Evolutionary conservation across 1,140 invertebrate genomes (phyloP), one percentile per base, ranked within the genome.

Genomic region (Panagrolaimus sp.): DNA sequence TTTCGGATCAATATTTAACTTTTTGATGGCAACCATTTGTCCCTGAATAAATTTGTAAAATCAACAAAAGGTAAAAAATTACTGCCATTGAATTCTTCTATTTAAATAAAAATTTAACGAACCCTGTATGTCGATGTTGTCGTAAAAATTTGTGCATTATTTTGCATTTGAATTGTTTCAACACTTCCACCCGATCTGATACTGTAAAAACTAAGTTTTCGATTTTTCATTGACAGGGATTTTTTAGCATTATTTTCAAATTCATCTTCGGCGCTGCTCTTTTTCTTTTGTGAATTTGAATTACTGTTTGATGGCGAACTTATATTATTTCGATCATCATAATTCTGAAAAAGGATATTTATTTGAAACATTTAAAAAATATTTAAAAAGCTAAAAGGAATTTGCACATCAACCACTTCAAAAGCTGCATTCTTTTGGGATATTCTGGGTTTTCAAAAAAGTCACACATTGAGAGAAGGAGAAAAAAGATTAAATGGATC

Each of bases 41-140:
- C 87, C 87, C 87, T 88, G 77, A 62, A 85, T 38, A 38, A 7
- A n/a, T n/a, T n/a, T 38, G 32, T 38, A 38, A 4, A 38, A 4
- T 38, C n/a, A n/a, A n/a, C n/a, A n/a, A n/a, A n/a, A n/a, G n/a
- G 7, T 38, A 4, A 38, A 2, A 38, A 4, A 38, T 38, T 38
- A 38, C 2, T 38, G 32, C 32, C 32, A 38, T 4, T 38, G 2
- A 38, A 38, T n/a, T n/a, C n/a, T n/a, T n/a, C n/a, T n/a, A n/a
- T n/a, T 70, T 4, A 70, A 70, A 48, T 17, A 0, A 15, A 8
- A 47, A 58, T n/a, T 4, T 64, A 44, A 15, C 65, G 78, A 81
- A 91, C 91, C 85, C 91, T 93, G 83, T 92, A 95, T 81, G 90
- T 89, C 43, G 89, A 92, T 5, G 91, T 92, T 21, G 89, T 90